These are phyloP conservation scores for Serrognathus titanus DNA, from an alignment of 2,888 invertebrate genomes.

Conservation along the genomic window DNA sequence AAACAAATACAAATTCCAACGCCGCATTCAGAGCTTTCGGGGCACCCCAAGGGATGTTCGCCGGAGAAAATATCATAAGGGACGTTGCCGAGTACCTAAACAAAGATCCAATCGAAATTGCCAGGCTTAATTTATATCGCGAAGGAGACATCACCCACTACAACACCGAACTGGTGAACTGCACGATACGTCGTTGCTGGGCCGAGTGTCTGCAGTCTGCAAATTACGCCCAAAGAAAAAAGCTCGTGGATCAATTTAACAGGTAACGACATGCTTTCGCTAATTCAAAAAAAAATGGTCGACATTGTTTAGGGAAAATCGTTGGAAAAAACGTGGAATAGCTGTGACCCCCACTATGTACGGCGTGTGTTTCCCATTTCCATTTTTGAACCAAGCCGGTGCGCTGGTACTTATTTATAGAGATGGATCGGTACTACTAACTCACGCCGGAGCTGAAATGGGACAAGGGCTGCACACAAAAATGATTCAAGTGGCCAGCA, in stretches of 20 bases:
- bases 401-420: conserved; percentile 83
- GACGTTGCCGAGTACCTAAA: conserved; percentile 70
- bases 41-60: conserved; percentile 87
- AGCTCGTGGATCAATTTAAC: conserved; percentile 66
- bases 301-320: conserved; percentile 57
- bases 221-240: conserved; percentile 58
- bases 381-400: conserved; percentile 79
- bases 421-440: conserved; percentile 84
- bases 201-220: conserved; percentile 69
- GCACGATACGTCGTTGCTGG: conserved; percentile 70
- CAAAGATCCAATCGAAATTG: conserved; percentile 62
- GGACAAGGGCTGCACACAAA: conserved; percentile 96
- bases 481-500: conserved; percentile 88
- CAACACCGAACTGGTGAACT: conserved; percentile 68
- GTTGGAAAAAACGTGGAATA: conserved; percentile 85
- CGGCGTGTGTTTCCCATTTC: conserved; percentile 68
- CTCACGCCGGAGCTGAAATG: conserved; percentile 95
- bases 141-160: conserved; percentile 78
- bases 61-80: conserved; percentile 73
- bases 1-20: conserved; percentile 87
- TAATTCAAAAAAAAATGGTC: neutral
- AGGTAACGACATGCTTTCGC: conserved; percentile 47
- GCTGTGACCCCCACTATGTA: conserved; percentile 79
- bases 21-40: conserved; percentile 94
- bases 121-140: conserved; percentile 71